These are phyloP conservation scores for Sebastes oblongus DNA, from an alignment of 2,797 vertebrate genomes.

Conservation along the genomic window DNA sequence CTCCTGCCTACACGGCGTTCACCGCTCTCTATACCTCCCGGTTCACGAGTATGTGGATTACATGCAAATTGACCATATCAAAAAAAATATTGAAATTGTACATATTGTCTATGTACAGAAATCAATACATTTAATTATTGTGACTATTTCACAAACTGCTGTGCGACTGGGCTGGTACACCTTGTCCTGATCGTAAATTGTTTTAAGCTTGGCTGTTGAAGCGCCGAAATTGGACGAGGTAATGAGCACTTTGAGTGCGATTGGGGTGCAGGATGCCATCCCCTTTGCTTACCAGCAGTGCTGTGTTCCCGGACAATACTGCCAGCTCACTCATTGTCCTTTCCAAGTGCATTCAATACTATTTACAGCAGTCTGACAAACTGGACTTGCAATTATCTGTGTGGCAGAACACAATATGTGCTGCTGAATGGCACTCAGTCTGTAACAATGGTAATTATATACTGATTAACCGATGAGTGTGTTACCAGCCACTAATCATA, in stretches of 20 bases:
- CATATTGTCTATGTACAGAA: no score
- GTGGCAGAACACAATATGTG: neutral
- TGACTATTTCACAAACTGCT: no score
- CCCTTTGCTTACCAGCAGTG: neutral
- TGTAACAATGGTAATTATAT: neutral
- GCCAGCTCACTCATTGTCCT: constrained; percentile 4
- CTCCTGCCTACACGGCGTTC: no score
- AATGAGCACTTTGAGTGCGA: constrained; percentile 21
- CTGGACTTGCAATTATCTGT: neutral
- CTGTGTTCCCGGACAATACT: neutral
- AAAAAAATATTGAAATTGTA: no score
- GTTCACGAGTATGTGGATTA: no score
- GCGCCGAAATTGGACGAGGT: neutral
- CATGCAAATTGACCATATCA: no score
- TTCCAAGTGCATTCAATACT: constrained; percentile 20
- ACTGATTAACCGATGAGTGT: neutral
- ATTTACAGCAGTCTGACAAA: constrained; percentile 8
- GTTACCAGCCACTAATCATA: neutral
- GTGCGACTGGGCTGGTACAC: neutral
- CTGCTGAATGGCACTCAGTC: neutral
- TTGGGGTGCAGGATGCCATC: neutral
- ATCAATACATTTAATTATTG: no score
- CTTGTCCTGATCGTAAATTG: neutral
- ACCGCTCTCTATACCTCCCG: no score
- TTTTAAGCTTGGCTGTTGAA: neutral